phyloP scores from a whole-genome alignment of 2,113 vertebrate genomes.

The Pimephales promelas region DNA sequence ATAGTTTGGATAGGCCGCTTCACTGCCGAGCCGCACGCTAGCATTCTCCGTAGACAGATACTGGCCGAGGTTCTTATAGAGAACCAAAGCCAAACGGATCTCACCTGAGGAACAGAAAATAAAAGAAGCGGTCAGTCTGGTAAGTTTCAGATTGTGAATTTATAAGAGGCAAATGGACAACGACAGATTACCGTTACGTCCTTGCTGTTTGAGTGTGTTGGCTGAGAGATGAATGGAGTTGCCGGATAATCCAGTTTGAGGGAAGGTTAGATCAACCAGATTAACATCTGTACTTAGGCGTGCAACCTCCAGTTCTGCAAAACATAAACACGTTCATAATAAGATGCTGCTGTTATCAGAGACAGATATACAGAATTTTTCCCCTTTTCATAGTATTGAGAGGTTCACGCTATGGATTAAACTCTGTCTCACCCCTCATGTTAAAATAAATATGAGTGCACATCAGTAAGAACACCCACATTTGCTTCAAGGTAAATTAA shows the following conservation, averaged over 20 bases:
- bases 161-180: slow-evolving; percentile 6
- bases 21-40: slow-evolving; percentile 88
- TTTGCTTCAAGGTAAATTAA: slow-evolving; percentile 29
- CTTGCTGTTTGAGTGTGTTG: slow-evolving; percentile 95
- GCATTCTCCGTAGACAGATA: slow-evolving; percentile 98
- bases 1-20: slow-evolving; percentile 92
- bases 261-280: slow-evolving; percentile 92
- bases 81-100: slow-evolving; percentile 93
- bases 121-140: not conserved
- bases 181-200: slow-evolving; percentile 84
- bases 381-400: not conserved
- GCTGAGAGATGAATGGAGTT: slow-evolving; percentile 94
- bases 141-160: slow-evolving; percentile 24
- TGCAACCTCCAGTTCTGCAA: slow-evolving; percentile 91
- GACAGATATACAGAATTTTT: not conserved
- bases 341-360: slow-evolving; percentile 16
- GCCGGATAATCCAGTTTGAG: slow-evolving; percentile 86
- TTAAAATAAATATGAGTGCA: slow-evolving; percentile 3
- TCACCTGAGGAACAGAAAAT: slow-evolving; percentile 80
- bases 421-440: not conserved
- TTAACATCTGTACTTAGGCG: slow-evolving; percentile 94
- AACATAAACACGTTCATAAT: not conserved
- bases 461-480: not conserved
- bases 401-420: not conserved
- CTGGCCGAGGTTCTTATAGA: slow-evolving; percentile 93